phyloP scores from a whole-genome alignment of 2,797 vertebrate species.

The Cryptoprocta ferox region DNA sequence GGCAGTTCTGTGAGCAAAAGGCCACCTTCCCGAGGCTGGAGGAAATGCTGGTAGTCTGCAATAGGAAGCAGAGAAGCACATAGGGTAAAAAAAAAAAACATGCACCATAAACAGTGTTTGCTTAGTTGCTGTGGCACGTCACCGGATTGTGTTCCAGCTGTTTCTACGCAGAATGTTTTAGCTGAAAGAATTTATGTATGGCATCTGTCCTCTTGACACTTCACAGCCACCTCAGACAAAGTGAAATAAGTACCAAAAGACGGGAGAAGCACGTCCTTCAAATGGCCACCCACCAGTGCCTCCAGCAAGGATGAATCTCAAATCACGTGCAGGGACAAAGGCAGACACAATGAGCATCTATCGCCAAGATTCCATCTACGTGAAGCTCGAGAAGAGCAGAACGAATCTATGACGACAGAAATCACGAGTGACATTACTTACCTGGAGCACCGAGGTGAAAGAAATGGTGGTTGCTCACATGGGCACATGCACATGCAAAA shows the following conservation, averaged over 20 bases:
- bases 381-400: neutral
- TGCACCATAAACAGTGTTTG: neutral
- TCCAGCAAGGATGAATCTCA: neutral
- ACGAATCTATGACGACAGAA: neutral
- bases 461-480: neutral
- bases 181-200: neutral
- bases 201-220: neutral
- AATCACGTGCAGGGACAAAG: neutral
- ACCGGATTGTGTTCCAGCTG: fast-evolving
- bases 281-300: neutral
- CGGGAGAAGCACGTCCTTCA: neutral
- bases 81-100: neutral
- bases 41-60: neutral
- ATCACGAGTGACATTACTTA: neutral
- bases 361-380: neutral
- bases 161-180: neutral
- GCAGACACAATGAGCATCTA: neutral
- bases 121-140: fast-evolving
- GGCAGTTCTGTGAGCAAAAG: constrained; percentile 64
- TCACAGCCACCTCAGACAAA: neutral
- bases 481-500: neutral
- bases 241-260: neutral
- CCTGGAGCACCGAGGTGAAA: neutral
- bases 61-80: neutral
- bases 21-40: neutral